Conservation (phyloP, 2,113 vertebrate genomes). For the Hyaena hyaena region DNA sequence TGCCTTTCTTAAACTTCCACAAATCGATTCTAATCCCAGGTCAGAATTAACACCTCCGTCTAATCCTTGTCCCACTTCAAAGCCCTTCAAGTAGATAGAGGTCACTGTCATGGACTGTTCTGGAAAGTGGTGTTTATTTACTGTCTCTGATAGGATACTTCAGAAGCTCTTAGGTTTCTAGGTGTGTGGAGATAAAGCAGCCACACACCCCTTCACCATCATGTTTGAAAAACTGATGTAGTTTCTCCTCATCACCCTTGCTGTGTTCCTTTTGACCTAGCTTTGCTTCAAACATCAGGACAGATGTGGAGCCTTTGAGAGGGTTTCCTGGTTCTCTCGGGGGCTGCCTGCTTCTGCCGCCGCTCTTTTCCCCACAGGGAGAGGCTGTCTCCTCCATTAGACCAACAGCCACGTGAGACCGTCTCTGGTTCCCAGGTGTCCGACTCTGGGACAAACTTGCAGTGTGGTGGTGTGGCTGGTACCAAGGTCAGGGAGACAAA, state of each 20-base stretch:
- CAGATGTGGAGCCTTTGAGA: background rate
- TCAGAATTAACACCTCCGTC: background rate
- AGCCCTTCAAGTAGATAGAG: background rate
- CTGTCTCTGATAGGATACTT: background rate
- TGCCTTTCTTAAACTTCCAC: background rate
- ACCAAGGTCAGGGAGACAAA: background rate
- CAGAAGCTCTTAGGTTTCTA: no score
- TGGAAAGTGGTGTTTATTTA: background rate
- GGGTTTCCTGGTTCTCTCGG: background rate
- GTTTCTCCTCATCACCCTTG: background rate
- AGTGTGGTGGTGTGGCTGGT: background rate
- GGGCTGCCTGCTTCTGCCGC: background rate
- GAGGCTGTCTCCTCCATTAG: background rate
- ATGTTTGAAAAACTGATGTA: background rate
- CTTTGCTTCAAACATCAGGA: background rate
- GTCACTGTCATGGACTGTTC: background rate
- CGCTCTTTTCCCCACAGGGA: background rate
- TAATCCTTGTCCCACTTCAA: background rate
- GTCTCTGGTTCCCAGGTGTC: background rate
- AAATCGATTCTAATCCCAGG: background rate
- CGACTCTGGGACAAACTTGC: background rate
- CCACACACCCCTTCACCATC: background rate
- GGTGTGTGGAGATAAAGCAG: background rate
- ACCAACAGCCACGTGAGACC: background rate
- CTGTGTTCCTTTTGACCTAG: background rate